A percentile compares a stretch with the other conserved stretches of the same genome.
Conservation (phyloP, 1,140 invertebrate genomes). For the Cyclargus thomasi region DNA sequence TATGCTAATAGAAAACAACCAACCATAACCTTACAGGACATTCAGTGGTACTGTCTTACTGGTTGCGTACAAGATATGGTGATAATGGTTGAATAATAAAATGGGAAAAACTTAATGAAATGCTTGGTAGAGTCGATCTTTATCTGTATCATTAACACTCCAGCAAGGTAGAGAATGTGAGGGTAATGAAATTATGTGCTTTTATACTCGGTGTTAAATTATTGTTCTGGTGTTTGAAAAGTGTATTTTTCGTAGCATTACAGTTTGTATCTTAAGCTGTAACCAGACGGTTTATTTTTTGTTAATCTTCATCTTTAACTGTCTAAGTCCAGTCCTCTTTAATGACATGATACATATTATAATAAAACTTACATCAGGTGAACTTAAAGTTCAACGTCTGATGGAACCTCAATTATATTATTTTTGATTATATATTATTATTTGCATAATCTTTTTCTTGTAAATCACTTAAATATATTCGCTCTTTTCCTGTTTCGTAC, state of each 20-base stretch:
- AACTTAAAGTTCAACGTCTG: too few species aligned
- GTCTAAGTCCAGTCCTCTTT: too few species aligned
- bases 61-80: background rate
- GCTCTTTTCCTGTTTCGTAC: too few species aligned
- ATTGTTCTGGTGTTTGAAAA: background rate
- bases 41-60: background rate
- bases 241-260: background rate
- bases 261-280: too few species aligned
- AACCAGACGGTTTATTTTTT: too few species aligned
- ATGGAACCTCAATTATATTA: too few species aligned
- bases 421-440: too few species aligned
- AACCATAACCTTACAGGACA: background rate
- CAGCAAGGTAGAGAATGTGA: background rate
- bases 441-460: too few species aligned
- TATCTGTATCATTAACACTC: background rate
- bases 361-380: too few species aligned
- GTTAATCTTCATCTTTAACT: too few species aligned
- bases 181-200: background rate
- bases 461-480: too few species aligned
- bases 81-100: background rate
- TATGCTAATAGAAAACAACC: background rate
- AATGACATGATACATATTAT: too few species aligned
- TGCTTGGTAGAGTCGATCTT: background rate
- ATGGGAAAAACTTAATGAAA: constrained; percentile 3
- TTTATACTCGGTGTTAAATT: constrained; percentile 1